These are phyloP conservation scores for Atherinosoma microstoma DNA, from an alignment of 2,797 vertebrate species.

Conservation along the genomic window DNA sequence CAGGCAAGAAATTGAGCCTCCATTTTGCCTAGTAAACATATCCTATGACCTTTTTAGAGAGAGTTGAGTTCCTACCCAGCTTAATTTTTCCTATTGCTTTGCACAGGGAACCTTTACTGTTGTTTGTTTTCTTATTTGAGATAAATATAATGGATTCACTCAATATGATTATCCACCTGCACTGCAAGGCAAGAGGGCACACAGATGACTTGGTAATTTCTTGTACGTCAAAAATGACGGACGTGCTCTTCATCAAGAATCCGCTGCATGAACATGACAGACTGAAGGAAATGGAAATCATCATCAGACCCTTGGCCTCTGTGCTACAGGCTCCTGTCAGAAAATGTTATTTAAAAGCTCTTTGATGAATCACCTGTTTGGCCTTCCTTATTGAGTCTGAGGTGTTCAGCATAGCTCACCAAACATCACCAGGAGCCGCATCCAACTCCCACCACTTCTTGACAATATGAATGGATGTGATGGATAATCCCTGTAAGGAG, in stretches of 20 bases:
- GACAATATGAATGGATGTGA: slow-evolving; percentile 25
- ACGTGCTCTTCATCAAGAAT: slow-evolving; percentile 9
- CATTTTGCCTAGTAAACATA: not conserved
- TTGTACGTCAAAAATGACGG: not conserved
- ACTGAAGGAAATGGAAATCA: slow-evolving; percentile 26
- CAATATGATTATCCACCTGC: not conserved
- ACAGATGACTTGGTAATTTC: not conserved
- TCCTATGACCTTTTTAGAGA: not conserved
- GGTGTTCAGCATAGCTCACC: not conserved
- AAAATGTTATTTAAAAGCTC: slow-evolving; percentile 27
- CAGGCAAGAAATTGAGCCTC: no score
- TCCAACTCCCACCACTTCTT: slow-evolving; percentile 11
- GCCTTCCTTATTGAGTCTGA: slow-evolving; percentile 5
- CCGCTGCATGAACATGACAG: slow-evolving; percentile 7
- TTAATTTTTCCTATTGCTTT: no score
- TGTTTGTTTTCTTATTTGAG: no score
- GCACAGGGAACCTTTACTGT: no score
- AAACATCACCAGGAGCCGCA: slow-evolving; percentile 30
- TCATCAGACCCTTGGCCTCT: slow-evolving; percentile 9
- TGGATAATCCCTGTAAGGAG: not conserved
- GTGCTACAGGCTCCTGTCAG: slow-evolving; percentile 44
- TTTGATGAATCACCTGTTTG: slow-evolving; percentile 44
- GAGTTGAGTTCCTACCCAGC: no score
- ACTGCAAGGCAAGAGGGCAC: not conserved
- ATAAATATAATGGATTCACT: not conserved